Evolutionary conservation across 2,113 vertebrate species (phyloP), one percentile per base, ranked within the genome.

Genomic region (Nerophis lumbriciformis): DNA sequence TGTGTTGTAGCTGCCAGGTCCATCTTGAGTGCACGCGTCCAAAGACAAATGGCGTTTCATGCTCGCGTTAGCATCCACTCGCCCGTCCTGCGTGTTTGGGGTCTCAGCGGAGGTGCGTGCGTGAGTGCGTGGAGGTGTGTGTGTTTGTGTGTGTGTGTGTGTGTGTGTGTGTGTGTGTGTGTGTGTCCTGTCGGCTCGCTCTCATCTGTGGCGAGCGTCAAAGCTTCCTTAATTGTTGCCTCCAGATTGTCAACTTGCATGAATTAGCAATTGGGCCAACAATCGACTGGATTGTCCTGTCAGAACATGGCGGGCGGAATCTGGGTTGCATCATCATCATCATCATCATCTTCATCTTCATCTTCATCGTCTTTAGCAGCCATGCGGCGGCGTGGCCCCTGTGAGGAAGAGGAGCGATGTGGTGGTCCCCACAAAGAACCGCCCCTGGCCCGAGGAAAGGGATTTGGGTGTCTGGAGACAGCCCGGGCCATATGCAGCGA

Each of bases 401-500:
- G 77, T 78, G 88, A 87, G 88, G 88, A 87, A 82, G 87, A 86
- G 82, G 80, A 85, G 85, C 73, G 69, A 82, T 86, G 90, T 86
- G 84, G 88, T 76, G 84, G 75, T 85, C 90, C 81, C 85, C 83
- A 81, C 85, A 88, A 87, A 90, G 90, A 89, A 53, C 0, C 28
- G 88, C 88, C 88, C 75, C 84, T 88, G 89, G 90, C 90, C 88
- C 76, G 51, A 82, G 88, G 85, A 89, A 84, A 91, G 90, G 90
- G 89, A 90, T 88, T 88, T 88, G 85, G 88, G 90, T 86, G 90
- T 90, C 89, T 90, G 80, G 89, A 92, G 90, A 91, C 85, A 85
- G 87, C 85, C 74, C 83, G 74, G 89, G 84, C 88, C 90, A 92
- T 92, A 92, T 92, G 90, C 90, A 91, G 85, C 71, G 37, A 80